A percentile compares a stretch with the other conserved stretches of the same genome.
These are phyloP conservation scores for Oostethus manadensis DNA, from an alignment of 2,113 vertebrate species.

Conservation along the genomic window DNA sequence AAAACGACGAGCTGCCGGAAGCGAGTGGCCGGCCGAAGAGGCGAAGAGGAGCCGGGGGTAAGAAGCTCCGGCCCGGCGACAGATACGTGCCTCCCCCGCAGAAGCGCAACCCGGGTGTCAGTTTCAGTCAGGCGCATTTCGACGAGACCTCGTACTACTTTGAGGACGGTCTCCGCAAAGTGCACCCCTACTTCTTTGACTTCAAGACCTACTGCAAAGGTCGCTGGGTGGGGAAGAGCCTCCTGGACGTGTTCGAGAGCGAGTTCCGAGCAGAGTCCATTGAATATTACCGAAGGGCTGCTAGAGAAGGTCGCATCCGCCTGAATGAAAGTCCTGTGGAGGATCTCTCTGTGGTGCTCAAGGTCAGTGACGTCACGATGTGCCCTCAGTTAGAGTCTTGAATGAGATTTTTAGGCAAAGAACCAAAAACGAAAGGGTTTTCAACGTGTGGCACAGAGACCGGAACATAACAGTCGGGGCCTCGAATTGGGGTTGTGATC, in stretches of 20 bases:
- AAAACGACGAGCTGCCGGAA: slow-evolving; percentile 39
- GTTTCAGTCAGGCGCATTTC: slow-evolving; percentile 86
- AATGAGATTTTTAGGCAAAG: too few species aligned
- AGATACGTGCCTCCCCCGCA: slow-evolving; percentile 87
- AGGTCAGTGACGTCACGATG: slow-evolving; percentile 68
- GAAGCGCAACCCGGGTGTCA: slow-evolving; percentile 79
- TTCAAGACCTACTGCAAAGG: slow-evolving; percentile 95
- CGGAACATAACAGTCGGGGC: too few species aligned
- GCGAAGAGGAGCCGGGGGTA: slow-evolving; percentile 51
- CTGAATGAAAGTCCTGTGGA: slow-evolving; percentile 82
- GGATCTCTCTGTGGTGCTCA: slow-evolving; percentile 82
- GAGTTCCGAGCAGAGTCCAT: slow-evolving; percentile 88
- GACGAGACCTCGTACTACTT: slow-evolving; percentile 88
- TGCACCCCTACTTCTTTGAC: slow-evolving; percentile 88
- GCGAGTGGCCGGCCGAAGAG: slow-evolving; percentile 44
- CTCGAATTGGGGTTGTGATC: too few species aligned
- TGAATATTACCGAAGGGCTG: slow-evolving; percentile 80
- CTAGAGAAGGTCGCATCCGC: slow-evolving; percentile 80
- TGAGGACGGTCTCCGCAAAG: slow-evolving; percentile 89
- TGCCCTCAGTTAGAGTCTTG: too few species aligned
- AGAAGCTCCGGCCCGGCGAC: slow-evolving; percentile 65
- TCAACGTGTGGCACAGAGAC: too few species aligned
- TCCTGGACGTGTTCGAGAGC: slow-evolving; percentile 81
- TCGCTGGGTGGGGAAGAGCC: slow-evolving; percentile 88
- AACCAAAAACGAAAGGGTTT: too few species aligned